Percentiles rank a stretch among this genome's conserved stretches.
Conservation (phyloP, 2,888 invertebrate species). For the Nebria brevicollis region DNA sequence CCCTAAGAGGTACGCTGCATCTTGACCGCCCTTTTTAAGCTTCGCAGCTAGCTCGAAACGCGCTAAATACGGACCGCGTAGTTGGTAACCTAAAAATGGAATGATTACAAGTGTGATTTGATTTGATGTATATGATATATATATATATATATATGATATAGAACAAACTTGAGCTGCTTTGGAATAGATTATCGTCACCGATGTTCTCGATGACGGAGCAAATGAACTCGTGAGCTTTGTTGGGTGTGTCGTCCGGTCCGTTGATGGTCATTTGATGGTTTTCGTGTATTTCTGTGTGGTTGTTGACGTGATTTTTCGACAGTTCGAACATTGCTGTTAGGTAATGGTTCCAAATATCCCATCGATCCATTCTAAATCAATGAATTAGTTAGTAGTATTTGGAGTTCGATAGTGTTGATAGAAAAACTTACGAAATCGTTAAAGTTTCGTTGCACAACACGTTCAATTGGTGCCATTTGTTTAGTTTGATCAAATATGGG, state of each 20-base stretch:
- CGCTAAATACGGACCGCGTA: slow-evolving; percentile 86
- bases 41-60: slow-evolving; percentile 79
- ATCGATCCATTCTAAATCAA: slow-evolving; percentile 69
- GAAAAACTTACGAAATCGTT: slow-evolving; percentile 71
- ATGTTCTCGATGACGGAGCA: slow-evolving; percentile 59
- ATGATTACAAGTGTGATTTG: neutral
- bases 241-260: slow-evolving; percentile 59
- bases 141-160: no score
- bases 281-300: slow-evolving; percentile 33
- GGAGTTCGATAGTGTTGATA: neutral
- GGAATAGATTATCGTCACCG: slow-evolving; percentile 33
- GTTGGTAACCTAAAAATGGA: slow-evolving; percentile 61
- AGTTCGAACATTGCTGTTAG: slow-evolving; percentile 76
- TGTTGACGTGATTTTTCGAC: slow-evolving; percentile 58
- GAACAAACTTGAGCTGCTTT: slow-evolving; percentile 23
- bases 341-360: slow-evolving; percentile 80
- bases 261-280: slow-evolving; percentile 53
- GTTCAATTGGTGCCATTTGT: slow-evolving; percentile 80
- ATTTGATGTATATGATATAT: no score
- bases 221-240: slow-evolving; percentile 63
- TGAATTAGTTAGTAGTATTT: neutral
- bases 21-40: slow-evolving; percentile 66
- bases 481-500: slow-evolving; percentile 76
- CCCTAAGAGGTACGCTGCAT: slow-evolving; percentile 68
- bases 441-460: slow-evolving; percentile 78